Percentiles rank a stretch among this genome's conserved stretches.
These are phyloP conservation scores for Catotricha subobsoleta DNA, from an alignment of 2,888 invertebrate species.

Conservation along the genomic window DNA sequence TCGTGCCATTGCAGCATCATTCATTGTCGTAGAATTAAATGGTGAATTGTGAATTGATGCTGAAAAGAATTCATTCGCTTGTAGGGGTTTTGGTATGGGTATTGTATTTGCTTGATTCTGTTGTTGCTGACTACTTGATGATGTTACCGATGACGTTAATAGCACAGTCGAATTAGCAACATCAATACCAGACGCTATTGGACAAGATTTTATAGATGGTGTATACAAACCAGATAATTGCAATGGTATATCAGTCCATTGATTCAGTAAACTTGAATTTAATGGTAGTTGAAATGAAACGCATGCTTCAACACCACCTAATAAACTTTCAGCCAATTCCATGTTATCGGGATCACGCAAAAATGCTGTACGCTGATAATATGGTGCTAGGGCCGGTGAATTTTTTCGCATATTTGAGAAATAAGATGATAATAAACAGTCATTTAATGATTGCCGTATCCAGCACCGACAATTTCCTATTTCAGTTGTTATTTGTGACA, in stretches of 20 bases:
- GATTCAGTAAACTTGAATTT: conserved; percentile 74
- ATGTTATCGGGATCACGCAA: conserved; percentile 66
- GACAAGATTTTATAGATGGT: conserved; percentile 57
- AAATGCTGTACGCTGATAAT: conserved; percentile 66
- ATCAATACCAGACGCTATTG: conserved; percentile 59
- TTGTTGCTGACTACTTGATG: conserved; percentile 13
- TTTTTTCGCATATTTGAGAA: conserved; percentile 64
- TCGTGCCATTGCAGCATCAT: no score
- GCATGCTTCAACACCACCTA: conserved; percentile 58
- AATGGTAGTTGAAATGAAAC: conserved; percentile 56
- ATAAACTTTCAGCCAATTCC: conserved; percentile 54
- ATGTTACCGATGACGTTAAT: conserved; percentile 27
- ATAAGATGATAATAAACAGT: conserved; percentile 73
- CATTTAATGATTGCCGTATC: conserved; percentile 77
- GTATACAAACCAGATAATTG: conserved; percentile 73
- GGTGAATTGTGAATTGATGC: conserved; percentile 28
- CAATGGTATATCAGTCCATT: conserved; percentile 72
- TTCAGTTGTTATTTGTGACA: conserved; percentile 71
- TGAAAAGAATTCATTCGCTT: conserved; percentile 24
- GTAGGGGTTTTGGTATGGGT: conserved; percentile 24
- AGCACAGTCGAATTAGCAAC: conserved; percentile 46
- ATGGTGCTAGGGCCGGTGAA: conserved; percentile 56
- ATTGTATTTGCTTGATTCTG: not conserved
- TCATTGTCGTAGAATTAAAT: conserved; percentile 13
- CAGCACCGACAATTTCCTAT: conserved; percentile 84